phyloP scores from a whole-genome alignment of 2,888 invertebrate species.

The Aelia acuminata region DNA sequence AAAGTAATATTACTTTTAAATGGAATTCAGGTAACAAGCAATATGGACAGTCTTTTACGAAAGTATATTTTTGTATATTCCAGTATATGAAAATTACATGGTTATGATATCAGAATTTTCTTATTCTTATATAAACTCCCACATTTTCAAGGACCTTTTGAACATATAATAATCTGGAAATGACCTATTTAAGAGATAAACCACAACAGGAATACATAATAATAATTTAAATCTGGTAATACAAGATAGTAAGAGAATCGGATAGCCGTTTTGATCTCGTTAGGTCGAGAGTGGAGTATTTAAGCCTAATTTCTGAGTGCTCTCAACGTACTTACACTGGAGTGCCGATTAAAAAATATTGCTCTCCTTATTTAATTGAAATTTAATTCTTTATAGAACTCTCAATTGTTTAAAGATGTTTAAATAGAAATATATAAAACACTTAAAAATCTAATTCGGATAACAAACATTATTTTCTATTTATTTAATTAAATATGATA shows the following conservation, averaged over 20 bases:
- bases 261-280: neutral
- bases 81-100: too few species aligned
- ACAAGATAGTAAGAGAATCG: too few species aligned
- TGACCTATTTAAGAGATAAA: too few species aligned
- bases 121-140: neutral
- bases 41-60: too few species aligned
- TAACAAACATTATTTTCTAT: too few species aligned
- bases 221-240: neutral
- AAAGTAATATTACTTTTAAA: too few species aligned
- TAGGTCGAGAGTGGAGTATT: neutral
- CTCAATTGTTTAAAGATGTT: neutral
- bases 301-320: neutral
- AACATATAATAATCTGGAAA: neutral
- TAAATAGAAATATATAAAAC: too few species aligned
- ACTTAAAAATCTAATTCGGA: too few species aligned
- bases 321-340: neutral
- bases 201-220: neutral
- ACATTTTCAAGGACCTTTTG: neutral
- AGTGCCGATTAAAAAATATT: conserved; percentile 11
- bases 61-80: too few species aligned
- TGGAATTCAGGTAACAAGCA: too few species aligned
- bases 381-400: neutral
- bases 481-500: too few species aligned
- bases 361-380: neutral
- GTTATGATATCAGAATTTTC: too few species aligned